phyloP scores from a whole-genome alignment of 2,888 invertebrate species.

The Proisotoma minuta region DNA sequence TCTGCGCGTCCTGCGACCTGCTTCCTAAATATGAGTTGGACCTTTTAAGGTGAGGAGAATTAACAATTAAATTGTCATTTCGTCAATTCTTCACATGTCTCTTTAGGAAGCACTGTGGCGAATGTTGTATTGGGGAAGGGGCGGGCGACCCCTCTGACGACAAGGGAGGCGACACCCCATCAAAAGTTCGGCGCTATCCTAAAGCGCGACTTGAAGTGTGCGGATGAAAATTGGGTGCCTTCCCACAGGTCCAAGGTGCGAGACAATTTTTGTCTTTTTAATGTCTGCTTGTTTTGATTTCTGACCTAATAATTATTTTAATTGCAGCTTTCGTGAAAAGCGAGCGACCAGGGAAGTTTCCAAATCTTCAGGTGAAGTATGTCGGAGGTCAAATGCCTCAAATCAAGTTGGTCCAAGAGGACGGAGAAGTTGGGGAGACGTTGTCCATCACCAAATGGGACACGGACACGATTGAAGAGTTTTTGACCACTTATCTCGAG shows the following conservation, averaged over 20 bases:
- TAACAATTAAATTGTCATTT: background rate
- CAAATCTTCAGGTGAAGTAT: constrained; percentile 86
- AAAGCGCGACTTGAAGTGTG: constrained; percentile 92
- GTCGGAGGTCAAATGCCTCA: constrained; percentile 90
- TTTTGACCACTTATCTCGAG: constrained; percentile 78
- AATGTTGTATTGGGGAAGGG: constrained; percentile 26
- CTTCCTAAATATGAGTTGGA: constrained; percentile 69
- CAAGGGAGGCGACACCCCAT: constrained; percentile 53
- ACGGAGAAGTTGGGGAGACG: constrained; percentile 26
- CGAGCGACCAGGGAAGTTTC: constrained; percentile 80
- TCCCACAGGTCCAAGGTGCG: constrained; percentile 65
- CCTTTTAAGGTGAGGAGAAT: constrained; percentile 56
- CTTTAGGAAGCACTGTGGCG: constrained; percentile 26
- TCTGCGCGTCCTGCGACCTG: constrained; percentile 85
- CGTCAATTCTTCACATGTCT: constrained; percentile 45
- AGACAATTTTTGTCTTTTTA: background rate
- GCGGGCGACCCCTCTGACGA: background rate
- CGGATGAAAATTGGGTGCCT: constrained; percentile 95
- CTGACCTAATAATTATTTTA: background rate
- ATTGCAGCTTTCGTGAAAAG: constrained; percentile 86
- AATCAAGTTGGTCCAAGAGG: constrained; percentile 63
- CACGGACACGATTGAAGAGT: constrained; percentile 95
- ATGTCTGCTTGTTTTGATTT: background rate
- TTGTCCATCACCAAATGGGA: constrained; percentile 87
- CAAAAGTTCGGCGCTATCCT: constrained; percentile 69